phyloP scores from a whole-genome alignment of 2,888 invertebrate species.

The Drosophila nr. medialis region DNA sequence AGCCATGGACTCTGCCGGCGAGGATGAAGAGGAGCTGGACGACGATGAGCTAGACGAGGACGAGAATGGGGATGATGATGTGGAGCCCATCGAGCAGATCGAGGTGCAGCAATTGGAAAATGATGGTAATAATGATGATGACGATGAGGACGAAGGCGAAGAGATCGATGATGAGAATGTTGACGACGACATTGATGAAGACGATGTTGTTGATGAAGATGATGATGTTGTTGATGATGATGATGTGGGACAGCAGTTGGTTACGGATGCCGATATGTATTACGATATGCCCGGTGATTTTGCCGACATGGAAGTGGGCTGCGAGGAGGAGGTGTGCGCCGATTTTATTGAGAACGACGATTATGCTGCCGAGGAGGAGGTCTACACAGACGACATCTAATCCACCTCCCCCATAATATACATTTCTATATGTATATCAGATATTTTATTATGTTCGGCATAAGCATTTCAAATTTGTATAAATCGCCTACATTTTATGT shows the following conservation, averaged over 20 bases:
- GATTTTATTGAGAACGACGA: constrained; percentile 56
- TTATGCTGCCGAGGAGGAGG: constrained; percentile 76
- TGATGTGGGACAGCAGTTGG: constrained; percentile 34
- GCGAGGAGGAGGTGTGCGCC: constrained; percentile 66
- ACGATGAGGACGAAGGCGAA: constrained; percentile 10
- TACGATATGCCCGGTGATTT: constrained; percentile 64
- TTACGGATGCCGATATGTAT: constrained; percentile 57
- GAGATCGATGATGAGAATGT: constrained; percentile 1
- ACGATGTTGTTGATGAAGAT: constrained; percentile 13
- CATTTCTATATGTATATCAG: background rate
- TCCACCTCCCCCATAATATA: constrained; percentile 1
- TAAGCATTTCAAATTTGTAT: constrained; percentile 5
- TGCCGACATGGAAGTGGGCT: constrained; percentile 67
- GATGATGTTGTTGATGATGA: constrained; percentile 9
- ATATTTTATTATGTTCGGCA: constrained; percentile 1
- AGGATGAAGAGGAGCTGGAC: constrained; percentile 67
- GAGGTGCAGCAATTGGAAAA: constrained; percentile 22
- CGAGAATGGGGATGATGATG: constrained; percentile 27
- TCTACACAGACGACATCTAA: constrained; percentile 65
- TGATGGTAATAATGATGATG: constrained; percentile 13
- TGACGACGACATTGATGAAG: constrained; percentile 3
- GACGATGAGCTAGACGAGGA: constrained; percentile 46
- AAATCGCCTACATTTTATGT: background rate
- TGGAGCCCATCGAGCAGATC: constrained; percentile 13
- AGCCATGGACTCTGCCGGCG: constrained; percentile 68